These are phyloP conservation scores for Phortica magna DNA, from an alignment of 2,888 invertebrate genomes.

Conservation along the genomic window DNA sequence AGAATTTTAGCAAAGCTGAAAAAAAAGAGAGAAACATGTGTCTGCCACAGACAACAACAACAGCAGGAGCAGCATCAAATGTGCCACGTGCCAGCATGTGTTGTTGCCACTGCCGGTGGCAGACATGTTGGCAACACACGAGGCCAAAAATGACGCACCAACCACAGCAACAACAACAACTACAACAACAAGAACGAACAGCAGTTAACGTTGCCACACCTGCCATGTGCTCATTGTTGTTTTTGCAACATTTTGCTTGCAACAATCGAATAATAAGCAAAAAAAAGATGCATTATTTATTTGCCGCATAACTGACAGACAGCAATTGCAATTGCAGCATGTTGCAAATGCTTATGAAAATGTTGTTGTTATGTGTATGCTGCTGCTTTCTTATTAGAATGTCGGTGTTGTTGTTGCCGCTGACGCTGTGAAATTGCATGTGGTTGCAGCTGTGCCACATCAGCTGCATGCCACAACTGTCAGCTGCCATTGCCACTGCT, in stretches of 20 bases:
- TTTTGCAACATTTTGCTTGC: neutral
- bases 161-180: slow-evolving; percentile 32
- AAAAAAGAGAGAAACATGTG: neutral
- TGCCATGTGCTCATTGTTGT: neutral
- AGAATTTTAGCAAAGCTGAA: slow-evolving; percentile 33
- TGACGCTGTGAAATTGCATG: slow-evolving; percentile 27
- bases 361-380: slow-evolving; percentile 42
- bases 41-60: slow-evolving; percentile 38
- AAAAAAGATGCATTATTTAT: no score
- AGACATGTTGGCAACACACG: slow-evolving; percentile 59
- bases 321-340: neutral
- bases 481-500: slow-evolving; percentile 30
- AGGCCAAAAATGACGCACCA: slow-evolving; percentile 42
- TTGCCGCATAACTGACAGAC: no score
- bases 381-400: slow-evolving; percentile 10
- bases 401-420: slow-evolving; percentile 19
- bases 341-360: neutral
- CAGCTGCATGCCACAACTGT: slow-evolving; percentile 55
- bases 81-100: slow-evolving; percentile 69
- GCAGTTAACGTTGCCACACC: slow-evolving; percentile 16
- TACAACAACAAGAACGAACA: slow-evolving; percentile 16
- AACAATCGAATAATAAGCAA: neutral
- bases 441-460: slow-evolving; percentile 55
- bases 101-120: slow-evolving; percentile 57
- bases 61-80: slow-evolving; percentile 44